Evolutionary conservation across 2,113 vertebrate genomes (phyloP).

Genomic region (Cyanocitta stelleri): DNA sequence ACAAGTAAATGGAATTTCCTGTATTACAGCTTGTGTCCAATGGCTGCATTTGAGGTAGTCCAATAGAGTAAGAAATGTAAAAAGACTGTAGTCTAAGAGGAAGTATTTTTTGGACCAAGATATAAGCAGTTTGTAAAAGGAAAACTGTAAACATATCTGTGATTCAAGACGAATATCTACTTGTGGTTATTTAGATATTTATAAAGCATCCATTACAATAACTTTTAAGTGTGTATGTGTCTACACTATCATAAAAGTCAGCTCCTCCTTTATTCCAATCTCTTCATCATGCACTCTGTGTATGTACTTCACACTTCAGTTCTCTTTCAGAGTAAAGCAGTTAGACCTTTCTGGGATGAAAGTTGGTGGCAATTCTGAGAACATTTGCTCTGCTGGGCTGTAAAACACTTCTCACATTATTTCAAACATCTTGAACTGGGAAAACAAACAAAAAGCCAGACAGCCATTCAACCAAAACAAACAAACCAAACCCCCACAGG

Average conservation of each 20-base stretch:
- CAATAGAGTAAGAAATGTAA: background rate
- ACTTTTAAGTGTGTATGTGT: background rate
- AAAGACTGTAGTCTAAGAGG: background rate
- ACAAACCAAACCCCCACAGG: background rate
- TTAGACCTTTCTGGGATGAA: background rate
- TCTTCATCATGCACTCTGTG: background rate
- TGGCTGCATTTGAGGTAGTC: background rate
- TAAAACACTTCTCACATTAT: conserved; percentile 2
- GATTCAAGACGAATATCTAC: background rate
- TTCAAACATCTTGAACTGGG: background rate
- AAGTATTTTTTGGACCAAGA: background rate
- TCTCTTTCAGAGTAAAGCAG: background rate
- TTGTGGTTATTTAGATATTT: background rate
- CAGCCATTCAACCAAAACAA: background rate
- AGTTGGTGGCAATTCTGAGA: background rate
- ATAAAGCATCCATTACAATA: background rate
- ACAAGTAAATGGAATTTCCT: background rate
- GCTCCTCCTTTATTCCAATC: background rate
- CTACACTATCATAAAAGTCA: background rate
- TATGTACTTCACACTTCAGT: background rate
- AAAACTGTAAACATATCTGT: background rate
- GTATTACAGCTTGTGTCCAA: background rate
- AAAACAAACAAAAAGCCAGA: background rate
- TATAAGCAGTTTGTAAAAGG: background rate
- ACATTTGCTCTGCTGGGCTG: background rate